phyloP scores from a whole-genome alignment of 2,113 vertebrate species.

The Erinaceus europaeus region DNA sequence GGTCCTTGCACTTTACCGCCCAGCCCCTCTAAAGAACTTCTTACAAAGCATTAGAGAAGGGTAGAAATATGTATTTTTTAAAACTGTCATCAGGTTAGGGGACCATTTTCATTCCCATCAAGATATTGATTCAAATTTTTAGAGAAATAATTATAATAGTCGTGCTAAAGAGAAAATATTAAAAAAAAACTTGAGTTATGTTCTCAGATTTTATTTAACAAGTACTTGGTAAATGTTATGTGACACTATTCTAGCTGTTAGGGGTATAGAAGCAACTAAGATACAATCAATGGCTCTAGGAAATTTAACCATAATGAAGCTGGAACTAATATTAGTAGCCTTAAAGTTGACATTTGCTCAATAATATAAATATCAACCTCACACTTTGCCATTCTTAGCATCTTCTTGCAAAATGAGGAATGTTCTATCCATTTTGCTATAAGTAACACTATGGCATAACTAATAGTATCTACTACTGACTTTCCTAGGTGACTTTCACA shows the following conservation, averaged over 20 bases:
- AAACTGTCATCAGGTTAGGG: conserved; percentile 11
- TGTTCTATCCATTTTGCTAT: neutral
- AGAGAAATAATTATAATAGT: neutral
- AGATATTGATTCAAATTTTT: conserved; percentile 32
- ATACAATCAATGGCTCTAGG: neutral
- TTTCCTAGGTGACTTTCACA: conserved; percentile 20
- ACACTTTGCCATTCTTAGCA: neutral
- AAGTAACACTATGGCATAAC: neutral
- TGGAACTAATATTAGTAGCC: neutral
- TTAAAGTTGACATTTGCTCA: neutral
- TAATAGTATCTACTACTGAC: neutral
- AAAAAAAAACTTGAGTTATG: conserved; percentile 2
- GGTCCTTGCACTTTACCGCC: too few relatives aligned
- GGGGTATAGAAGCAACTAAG: neutral
- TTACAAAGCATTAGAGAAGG: neutral
- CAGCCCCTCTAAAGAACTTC: too few relatives aligned
- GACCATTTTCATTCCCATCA: neutral
- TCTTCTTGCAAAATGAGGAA: conserved; percentile 15
- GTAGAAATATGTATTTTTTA: conserved; percentile 13
- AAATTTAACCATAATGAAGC: neutral
- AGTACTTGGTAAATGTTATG: neutral
- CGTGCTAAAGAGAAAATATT: neutral
- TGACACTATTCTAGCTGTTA: neutral
- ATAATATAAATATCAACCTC: neutral
- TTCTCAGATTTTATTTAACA: neutral